phyloP scores from a whole-genome alignment of 2,888 invertebrate species.

The Norana najaformis region DNA sequence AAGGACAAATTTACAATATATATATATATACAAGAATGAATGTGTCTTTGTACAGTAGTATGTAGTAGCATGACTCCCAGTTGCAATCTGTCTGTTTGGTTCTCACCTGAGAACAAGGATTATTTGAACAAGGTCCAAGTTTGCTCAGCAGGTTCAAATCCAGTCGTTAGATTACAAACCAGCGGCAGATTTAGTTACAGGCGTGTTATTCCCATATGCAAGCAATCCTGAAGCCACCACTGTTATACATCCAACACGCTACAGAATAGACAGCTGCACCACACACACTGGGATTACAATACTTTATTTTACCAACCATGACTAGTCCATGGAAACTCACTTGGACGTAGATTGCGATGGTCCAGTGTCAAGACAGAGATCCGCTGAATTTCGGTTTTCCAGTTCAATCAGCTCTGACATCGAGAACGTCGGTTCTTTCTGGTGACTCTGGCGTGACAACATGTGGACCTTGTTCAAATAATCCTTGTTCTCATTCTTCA shows the following conservation, averaged over 20 bases:
- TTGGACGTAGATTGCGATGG: neutral
- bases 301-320: neutral
- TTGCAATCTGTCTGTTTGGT: too few relatives aligned
- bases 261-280: too few relatives aligned
- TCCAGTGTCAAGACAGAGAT: neutral
- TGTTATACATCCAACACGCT: too few relatives aligned
- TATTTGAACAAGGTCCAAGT: too few relatives aligned
- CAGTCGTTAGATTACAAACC: neutral
- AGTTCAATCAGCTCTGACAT: conserved; percentile 31
- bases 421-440: conserved; percentile 10
- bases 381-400: neutral
- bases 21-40: neutral
- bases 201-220: too few relatives aligned
- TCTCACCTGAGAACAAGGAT: too few relatives aligned
- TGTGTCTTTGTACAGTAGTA: neutral
- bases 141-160: neutral
- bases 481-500: conserved; percentile 21
- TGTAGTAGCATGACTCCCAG: too few relatives aligned
- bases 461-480: neutral
- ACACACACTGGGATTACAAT: neutral
- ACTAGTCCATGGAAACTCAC: neutral
- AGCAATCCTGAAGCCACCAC: too few relatives aligned
- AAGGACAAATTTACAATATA: neutral
- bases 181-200: too few relatives aligned
- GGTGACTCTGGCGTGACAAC: conserved; percentile 10